Evolutionary conservation across 2,888 invertebrate genomes (phyloP), one percentile per base, ranked within the genome.

Genomic region (Sericinus montela): DNA sequence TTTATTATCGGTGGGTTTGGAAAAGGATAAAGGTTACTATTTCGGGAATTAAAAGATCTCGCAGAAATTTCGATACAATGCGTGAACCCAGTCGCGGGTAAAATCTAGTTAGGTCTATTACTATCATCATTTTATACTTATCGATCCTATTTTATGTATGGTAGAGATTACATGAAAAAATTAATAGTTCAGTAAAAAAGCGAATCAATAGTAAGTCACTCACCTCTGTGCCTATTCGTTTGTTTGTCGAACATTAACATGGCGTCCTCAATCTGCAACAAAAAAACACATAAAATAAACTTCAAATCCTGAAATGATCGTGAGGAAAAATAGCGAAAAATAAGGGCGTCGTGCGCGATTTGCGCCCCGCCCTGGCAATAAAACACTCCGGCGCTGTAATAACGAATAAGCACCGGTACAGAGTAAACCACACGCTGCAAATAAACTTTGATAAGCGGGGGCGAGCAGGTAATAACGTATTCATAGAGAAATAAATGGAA

Each of bases 181-280:
- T n/a, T 19, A 19, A 19, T 19, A 5, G 19, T 19, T 19, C 5
- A 19, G 19, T 19, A 19, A 19, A 3, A 19, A 19, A 19, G 19
- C 5, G 5, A 19, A 2, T 3, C 2, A 19, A 3, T 19, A 19
- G 5, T 7, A 25, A 25, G 58, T 25, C 52, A 90, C 94, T 94
- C 88, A 97, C 97, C 97, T 96, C 99, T 95, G 92, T 99, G 99
- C 91, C 99, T 95, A 92, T 99, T 99, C 81, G 99, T 99, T 89
- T 98, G 98, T 93, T 99, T 99, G 91, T 99, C 99, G 91, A 99
- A 99, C 99, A 99, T 99, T 85, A 99, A 93, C 99, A 99, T 99
- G 72, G 99, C 98, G 87, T 98, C 98, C 90, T 98, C 98, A 85
- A 98, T 98, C 98, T 98, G 95, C 56, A 96, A 96, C 85, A 89